These are phyloP conservation scores for Condylura cristata DNA, from an alignment of 2,113 vertebrate species.

Conservation along the genomic window DNA sequence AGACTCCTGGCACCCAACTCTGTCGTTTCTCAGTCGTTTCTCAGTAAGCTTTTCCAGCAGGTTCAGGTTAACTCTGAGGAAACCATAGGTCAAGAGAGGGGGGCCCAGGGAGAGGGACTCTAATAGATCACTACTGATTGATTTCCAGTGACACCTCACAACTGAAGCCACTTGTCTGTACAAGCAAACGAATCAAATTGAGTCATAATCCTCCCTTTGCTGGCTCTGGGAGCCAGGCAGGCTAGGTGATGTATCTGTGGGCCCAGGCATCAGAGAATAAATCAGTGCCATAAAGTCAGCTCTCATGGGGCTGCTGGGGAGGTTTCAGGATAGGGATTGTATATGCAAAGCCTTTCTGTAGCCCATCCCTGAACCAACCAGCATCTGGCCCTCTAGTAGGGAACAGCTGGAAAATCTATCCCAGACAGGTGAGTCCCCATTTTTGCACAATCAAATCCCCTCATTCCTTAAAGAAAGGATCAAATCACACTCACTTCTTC, in stretches of 20 bases:
- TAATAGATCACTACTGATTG: constrained; percentile 26
- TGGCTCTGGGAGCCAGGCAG: not conserved
- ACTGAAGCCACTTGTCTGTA: constrained; percentile 50
- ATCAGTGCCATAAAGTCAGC: constrained; percentile 42
- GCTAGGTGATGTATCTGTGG: constrained; percentile 10
- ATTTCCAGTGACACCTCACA: constrained; percentile 33
- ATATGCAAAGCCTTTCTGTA: not conserved
- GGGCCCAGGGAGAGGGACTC: not conserved
- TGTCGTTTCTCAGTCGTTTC: not conserved
- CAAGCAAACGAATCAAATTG: constrained; percentile 1
- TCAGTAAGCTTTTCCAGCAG: too few relatives aligned
- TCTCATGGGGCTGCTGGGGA: fast-evolving
- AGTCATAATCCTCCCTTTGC: constrained; percentile 53
- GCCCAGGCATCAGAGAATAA: not conserved
- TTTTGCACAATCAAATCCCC: not conserved
- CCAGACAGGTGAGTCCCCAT: not conserved
- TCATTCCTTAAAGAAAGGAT: not conserved
- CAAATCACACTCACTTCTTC: not conserved
- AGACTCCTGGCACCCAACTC: not conserved
- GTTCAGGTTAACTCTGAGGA: not conserved
- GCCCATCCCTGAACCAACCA: not conserved
- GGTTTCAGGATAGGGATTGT: not conserved
- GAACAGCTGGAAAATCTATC: not conserved
- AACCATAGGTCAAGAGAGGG: not conserved
- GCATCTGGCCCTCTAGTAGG: fast-evolving